These are phyloP conservation scores for Boloria euphrosyne DNA, from an alignment of 2,888 invertebrate genomes.

Conservation along the genomic window DNA sequence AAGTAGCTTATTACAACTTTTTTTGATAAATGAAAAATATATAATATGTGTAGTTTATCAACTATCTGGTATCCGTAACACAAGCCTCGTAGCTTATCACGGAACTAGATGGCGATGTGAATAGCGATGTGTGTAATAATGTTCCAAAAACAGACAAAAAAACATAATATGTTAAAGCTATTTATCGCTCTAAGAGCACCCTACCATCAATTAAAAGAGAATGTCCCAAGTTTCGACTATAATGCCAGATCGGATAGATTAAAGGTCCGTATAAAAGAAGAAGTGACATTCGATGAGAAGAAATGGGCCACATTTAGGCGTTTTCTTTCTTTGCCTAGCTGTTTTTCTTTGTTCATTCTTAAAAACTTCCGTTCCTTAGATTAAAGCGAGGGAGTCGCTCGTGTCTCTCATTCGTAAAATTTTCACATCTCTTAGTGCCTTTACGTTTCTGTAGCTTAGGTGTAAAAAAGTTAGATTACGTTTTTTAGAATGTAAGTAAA, in stretches of 20 bases:
- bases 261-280: slow-evolving; percentile 60
- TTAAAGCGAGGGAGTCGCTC: slow-evolving; percentile 17
- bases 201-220: slow-evolving; percentile 69
- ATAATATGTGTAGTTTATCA: too few relatives aligned
- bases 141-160: too few relatives aligned
- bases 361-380: slow-evolving; percentile 22
- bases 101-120: too few relatives aligned
- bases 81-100: too few relatives aligned
- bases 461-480: background rate
- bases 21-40: background rate
- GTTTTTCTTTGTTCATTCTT: slow-evolving; percentile 27
- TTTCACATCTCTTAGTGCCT: slow-evolving; percentile 5
- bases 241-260: slow-evolving; percentile 74
- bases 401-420: background rate
- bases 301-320: slow-evolving; percentile 31
- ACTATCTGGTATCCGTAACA: too few relatives aligned
- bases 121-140: too few relatives aligned
- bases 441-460: background rate
- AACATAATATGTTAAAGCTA: too few relatives aligned
- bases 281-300: slow-evolving; percentile 51
- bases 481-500: too few relatives aligned
- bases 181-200: slow-evolving; percentile 41
- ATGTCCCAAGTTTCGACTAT: slow-evolving; percentile 73
- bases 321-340: slow-evolving; percentile 24
- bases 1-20: background rate